Conservation (phyloP, 2,113 vertebrate species). For the Erythrocercus mccallii region DNA sequence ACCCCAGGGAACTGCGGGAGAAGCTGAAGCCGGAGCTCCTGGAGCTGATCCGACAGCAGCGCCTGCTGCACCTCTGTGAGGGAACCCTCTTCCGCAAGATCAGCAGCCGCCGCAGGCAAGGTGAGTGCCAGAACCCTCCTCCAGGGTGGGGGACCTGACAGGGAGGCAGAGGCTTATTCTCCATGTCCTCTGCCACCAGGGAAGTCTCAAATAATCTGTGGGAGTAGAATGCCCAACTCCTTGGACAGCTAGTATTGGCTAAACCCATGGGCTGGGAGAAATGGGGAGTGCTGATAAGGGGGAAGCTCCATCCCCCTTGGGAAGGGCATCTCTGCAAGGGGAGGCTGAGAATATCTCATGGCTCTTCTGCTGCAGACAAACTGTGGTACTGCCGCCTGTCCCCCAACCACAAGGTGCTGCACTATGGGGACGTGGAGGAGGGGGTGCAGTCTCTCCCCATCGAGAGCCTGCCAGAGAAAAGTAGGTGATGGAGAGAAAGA, state of each 20-base stretch:
- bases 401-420: constrained; percentile 95
- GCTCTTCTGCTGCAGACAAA: constrained; percentile 79
- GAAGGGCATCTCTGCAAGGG: not conserved
- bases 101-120: constrained; percentile 92
- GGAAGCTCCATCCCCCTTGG: not conserved
- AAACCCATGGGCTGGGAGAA: not conserved
- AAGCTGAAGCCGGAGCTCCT: constrained; percentile 91
- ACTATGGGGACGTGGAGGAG: constrained; percentile 91
- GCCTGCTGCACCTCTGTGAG: constrained; percentile 89
- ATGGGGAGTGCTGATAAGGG: not conserved
- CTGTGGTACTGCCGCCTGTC: constrained; percentile 97
- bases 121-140: constrained; percentile 59
- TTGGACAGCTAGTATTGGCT: not conserved
- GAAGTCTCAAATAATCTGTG: rapidly evolving
- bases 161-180: not conserved
- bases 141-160: not conserved
- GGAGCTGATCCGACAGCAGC: constrained; percentile 90
- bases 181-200: rapidly evolving
- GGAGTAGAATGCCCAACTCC: not conserved
- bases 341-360: not conserved
- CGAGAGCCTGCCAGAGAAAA: constrained; percentile 88
- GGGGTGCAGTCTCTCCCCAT: constrained; percentile 76
- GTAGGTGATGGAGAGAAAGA: constrained; percentile 68
- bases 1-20: constrained; percentile 86
- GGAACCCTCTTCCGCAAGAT: constrained; percentile 95